Evolutionary conservation across 1,140 invertebrate species (phyloP), one percentile per base, ranked within the genome.

Genomic region (Euura saliciscinereae): DNA sequence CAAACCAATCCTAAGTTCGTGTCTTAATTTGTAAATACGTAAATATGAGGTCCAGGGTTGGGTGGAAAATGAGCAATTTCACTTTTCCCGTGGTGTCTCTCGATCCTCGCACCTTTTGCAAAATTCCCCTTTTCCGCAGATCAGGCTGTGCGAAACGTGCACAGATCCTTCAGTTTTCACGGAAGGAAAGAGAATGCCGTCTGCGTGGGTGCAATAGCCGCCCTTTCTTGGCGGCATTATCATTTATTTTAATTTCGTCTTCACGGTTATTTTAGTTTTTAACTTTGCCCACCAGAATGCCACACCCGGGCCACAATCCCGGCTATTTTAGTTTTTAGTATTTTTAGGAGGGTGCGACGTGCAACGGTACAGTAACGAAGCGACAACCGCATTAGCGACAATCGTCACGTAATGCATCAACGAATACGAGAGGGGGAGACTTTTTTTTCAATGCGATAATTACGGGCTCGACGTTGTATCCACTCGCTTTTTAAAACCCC

Each of bases 321-420:
- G 70, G 75, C 76, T 82, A 82, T 83, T 83, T 79, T 81, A 45
- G 77, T 79, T 76, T 68, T 69, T 59, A 71, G 82, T 82, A 82
- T 83, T 83, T 80, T 82, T 82, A 80, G 75, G 43, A 65, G 72
- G 75, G 65, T 73, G 78, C 76, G 71, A 74, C 74, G 4, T 28
- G 66, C 75, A 59, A 71, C 44, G 45, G 67, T 43, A 69, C 2
- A 59, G 51, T 59, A 59, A 59, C 51, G 51, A 59, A 59, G 51
- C 51, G 51, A 59, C 51, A 59, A 59, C 51, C 51, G 51, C 51
- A 59, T 59, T 59, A n/a, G 51, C 51, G 51, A 59, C 51, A 59
- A 59, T 59, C 51, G 51, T 59, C 51, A 59, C 51, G 51, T 59
- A 59, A 59, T n/a, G 51, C 51, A 8, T 59, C 51, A 59, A 8